Evolutionary conservation across 2,797 vertebrate species (phyloP).

Genomic region (Cyclura pinguis): DNA sequence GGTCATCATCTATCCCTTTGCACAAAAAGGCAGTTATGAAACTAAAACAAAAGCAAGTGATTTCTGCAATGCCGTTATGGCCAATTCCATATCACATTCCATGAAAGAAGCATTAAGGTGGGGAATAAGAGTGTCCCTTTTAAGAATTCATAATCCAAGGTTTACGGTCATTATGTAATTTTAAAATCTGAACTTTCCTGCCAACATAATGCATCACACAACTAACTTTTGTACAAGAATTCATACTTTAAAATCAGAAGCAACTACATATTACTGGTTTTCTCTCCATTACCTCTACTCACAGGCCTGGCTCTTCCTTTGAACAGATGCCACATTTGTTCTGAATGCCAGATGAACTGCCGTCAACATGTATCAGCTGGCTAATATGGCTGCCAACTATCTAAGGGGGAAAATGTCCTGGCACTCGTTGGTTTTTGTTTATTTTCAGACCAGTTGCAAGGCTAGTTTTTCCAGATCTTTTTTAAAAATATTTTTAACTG

Average conservation of each 20-base stretch:
- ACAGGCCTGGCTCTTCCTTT: not conserved
- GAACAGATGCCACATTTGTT: constrained; percentile 14
- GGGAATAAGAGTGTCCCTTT: not conserved
- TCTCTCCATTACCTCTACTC: not conserved
- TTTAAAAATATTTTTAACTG: not conserved
- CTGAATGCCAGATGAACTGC: constrained; percentile 1
- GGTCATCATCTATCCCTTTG: not conserved
- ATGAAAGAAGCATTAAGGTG: not conserved
- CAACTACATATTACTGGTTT: not conserved
- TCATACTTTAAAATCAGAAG: not conserved
- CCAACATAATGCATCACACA: not conserved
- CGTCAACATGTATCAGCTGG: not conserved
- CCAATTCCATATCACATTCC: not conserved
- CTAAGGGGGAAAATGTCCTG: not conserved
- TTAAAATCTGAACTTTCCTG: not conserved
- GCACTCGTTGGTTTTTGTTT: not conserved
- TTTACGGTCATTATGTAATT: not conserved
- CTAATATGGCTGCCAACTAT: not conserved
- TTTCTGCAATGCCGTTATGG: not conserved
- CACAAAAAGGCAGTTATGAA: not conserved
- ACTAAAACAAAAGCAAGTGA: not conserved
- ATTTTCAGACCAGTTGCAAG: not conserved
- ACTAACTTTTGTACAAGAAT: not conserved
- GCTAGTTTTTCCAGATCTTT: not conserved
- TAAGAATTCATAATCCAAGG: not conserved